phyloP scores from a whole-genome alignment of 2,888 invertebrate species.

The Ypsolopha scabrella region DNA sequence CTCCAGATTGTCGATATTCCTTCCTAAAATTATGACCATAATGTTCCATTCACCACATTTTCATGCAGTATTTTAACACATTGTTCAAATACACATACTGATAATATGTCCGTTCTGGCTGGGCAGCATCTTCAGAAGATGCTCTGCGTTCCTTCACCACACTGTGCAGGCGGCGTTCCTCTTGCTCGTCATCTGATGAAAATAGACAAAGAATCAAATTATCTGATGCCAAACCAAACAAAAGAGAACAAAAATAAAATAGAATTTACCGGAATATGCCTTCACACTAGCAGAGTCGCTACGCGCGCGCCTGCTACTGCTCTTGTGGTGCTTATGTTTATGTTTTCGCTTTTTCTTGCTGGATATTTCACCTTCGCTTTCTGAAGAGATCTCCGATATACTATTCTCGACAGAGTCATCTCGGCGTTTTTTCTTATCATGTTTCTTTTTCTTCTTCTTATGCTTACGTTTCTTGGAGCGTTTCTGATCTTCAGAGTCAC shows the following conservation, averaged over 20 bases:
- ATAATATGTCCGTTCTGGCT: conserved; percentile 51
- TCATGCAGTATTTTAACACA: no score
- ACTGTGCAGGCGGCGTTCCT: conserved; percentile 46
- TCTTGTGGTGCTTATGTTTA: conserved; percentile 39
- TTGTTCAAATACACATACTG: conserved; percentile 34
- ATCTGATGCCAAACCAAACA: conserved; percentile 23
- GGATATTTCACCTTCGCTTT: conserved; percentile 52
- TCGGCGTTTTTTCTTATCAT: conserved; percentile 53
- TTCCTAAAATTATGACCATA: conserved; percentile 24
- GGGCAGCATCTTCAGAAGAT: conserved; percentile 39
- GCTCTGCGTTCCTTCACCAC: conserved; percentile 52
- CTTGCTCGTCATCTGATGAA: conserved; percentile 13
- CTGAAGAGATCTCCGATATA: conserved; percentile 35
- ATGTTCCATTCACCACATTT: no score
- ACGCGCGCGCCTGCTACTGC: conserved; percentile 34
- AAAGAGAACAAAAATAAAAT: not conserved
- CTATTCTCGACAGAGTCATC: conserved; percentile 36
- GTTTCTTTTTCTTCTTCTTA: conserved; percentile 66
- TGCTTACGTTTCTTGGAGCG: conserved; percentile 60
- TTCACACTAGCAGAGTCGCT: conserved; percentile 32
- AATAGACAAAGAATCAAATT: conserved; percentile 12
- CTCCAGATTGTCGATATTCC: conserved; percentile 40
- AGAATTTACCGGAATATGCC: conserved; percentile 25
- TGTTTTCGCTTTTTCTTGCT: conserved; percentile 55
- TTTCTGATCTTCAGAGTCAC: conserved; percentile 48